Conservation (phyloP, 2,797 vertebrate genomes). For the Sebastiscus albofasciatus region DNA sequence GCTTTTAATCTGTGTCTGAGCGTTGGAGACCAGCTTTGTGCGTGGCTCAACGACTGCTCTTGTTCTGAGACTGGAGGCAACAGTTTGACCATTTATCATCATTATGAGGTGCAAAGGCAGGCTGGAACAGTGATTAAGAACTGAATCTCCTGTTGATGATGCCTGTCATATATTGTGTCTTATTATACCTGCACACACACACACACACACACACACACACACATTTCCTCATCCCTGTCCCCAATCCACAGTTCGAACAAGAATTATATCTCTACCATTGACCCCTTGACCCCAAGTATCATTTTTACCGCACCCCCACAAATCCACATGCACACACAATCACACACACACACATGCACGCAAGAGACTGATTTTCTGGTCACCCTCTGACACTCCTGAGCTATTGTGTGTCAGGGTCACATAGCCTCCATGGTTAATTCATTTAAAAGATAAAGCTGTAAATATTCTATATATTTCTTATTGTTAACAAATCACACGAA, state of each 20-base stretch:
- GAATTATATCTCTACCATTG: constrained; percentile 54
- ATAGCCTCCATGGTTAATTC: constrained; percentile 15
- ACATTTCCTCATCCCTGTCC: not conserved
- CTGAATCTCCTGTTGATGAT: constrained; percentile 65
- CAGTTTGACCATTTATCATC: constrained; percentile 75
- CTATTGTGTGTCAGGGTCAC: constrained; percentile 27
- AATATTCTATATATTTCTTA: not conserved
- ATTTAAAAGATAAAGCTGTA: constrained; percentile 16
- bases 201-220: constrained; percentile 9
- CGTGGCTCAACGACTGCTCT: constrained; percentile 37
- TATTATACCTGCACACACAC: constrained; percentile 33
- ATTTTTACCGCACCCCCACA: constrained; percentile 41
- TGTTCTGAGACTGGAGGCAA: constrained; percentile 54
- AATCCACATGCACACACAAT: not conserved
- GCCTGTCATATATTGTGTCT: constrained; percentile 65
- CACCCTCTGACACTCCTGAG: constrained; percentile 15
- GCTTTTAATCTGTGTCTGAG: constrained; percentile 59
- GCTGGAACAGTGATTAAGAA: constrained; percentile 75
- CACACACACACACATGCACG: not conserved
- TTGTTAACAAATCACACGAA: not conserved
- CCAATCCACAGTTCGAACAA: constrained; percentile 35
- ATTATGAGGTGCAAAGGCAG: constrained; percentile 72
- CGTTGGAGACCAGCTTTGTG: constrained; percentile 35
- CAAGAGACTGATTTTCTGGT: constrained; percentile 14
- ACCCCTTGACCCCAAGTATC: constrained; percentile 50